Evolutionary conservation across 2,797 vertebrate species (phyloP), one percentile per base, ranked within the genome.

Genomic region (Spondyliosoma cantharus): DNA sequence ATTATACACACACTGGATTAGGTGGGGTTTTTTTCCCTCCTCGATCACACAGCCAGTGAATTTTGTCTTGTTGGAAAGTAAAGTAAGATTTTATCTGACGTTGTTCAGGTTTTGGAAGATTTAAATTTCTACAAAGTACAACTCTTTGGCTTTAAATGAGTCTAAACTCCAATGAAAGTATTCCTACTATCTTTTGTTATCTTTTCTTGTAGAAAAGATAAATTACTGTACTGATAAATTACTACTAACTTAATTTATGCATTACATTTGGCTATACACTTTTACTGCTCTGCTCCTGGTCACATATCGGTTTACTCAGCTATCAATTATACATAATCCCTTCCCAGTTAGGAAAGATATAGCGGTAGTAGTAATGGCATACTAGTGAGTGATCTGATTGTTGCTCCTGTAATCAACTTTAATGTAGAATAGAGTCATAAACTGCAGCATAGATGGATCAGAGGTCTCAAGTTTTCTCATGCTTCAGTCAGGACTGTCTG

Each of bases 401-500:
- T 43, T 76, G 24, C 27, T 20, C 4, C 11, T 29, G 11, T 46
- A 16, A 42, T 42, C 15, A 60, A 19, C 25, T 37, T n/a, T 20
- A 7, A 46, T 6, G 42, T 43, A 25, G 13, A 53, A 54, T 16
- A n/a, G 37, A 37, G 37, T 37, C 37, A 29, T 50, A 49, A 60
- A 20, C 43, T 22, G 20, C 4, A 14, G 3, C 15, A 66, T 13
- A 63, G 12, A 25, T 13, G 4, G 54, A 69, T 65, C 25, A 59
- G 32, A 27, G 48, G 62, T 61, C 60, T 64, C 66, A 22, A 37
- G 68, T 63, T 48, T n/a, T 58, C 11, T 52, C 14, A 15, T 1
- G 46, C 14, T 64, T 69, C 24, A 54, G 60, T 46, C 27, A 56
- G 45, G 57, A 63, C 63, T 27, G 24, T 46, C 56, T 64, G 45